A percentile compares a stretch with the other conserved stretches of the same genome.
phyloP scores from a whole-genome alignment of 2,797 vertebrate genomes.

The Rhadinocentrus ornatus region DNA sequence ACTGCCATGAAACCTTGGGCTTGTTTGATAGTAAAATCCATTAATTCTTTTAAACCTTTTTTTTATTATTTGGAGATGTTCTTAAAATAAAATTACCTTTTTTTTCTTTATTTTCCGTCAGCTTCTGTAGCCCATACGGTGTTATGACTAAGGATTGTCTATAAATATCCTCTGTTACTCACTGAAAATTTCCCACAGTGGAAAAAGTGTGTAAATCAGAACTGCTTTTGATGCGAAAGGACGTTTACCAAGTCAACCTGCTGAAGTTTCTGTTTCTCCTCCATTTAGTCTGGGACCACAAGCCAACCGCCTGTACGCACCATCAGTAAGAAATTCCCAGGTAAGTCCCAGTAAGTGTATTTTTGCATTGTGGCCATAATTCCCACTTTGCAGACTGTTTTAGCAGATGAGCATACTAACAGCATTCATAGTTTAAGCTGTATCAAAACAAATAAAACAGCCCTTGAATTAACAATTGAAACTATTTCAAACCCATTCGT shows the following conservation, averaged over 20 bases:
- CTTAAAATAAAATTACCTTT: slow-evolving; percentile 6
- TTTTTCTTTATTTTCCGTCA: slow-evolving; percentile 10
- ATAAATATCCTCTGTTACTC: slow-evolving; percentile 56
- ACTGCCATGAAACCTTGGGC: slow-evolving; percentile 33
- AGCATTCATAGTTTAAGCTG: neutral
- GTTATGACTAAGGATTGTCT: slow-evolving; percentile 66
- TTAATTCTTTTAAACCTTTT: neutral
- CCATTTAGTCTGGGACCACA: slow-evolving; percentile 59
- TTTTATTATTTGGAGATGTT: slow-evolving; percentile 9
- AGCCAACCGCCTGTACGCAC: slow-evolving; percentile 70
- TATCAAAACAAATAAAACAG: neutral
- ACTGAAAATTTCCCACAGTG: slow-evolving; percentile 64
- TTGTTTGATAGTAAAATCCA: slow-evolving; percentile 34
- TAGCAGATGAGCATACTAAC: slow-evolving; percentile 24
- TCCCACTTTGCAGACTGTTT: slow-evolving; percentile 11
- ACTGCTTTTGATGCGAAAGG: slow-evolving; percentile 26
- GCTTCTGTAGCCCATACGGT: slow-evolving; percentile 13
- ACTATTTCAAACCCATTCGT: neutral
- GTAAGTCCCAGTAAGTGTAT: slow-evolving; percentile 68
- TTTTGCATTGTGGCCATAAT: slow-evolving; percentile 1
- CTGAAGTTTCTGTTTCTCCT: slow-evolving; percentile 53
- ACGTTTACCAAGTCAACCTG: slow-evolving; percentile 24
- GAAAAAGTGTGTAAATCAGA: slow-evolving; percentile 49
- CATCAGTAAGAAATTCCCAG: slow-evolving; percentile 55
- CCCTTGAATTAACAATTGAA: neutral